phyloP scores from a whole-genome alignment of 2,888 invertebrate genomes.

The Agapetus fuscipes region DNA sequence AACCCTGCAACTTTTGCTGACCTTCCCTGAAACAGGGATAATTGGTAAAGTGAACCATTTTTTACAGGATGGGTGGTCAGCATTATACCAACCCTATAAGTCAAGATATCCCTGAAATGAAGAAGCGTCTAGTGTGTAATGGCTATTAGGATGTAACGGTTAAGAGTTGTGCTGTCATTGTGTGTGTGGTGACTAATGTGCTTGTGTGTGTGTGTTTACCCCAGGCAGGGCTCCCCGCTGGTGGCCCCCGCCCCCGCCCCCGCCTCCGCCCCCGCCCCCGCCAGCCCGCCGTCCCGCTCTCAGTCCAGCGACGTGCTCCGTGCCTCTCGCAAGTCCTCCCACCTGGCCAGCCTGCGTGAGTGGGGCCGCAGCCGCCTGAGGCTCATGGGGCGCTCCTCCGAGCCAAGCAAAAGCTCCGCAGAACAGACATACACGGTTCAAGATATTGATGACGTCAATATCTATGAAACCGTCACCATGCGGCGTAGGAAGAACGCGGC shows the following conservation, averaged over 20 bases:
- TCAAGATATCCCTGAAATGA: too few species aligned
- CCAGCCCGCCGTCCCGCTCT: slow-evolving; percentile 49
- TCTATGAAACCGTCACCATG: slow-evolving; percentile 58
- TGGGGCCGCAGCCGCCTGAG: slow-evolving; percentile 75
- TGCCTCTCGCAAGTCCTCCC: slow-evolving; percentile 42
- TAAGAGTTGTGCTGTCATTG: too few species aligned
- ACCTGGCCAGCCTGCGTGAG: slow-evolving; percentile 73
- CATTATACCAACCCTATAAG: too few species aligned
- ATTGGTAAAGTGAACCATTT: too few species aligned
- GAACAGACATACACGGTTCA: slow-evolving; percentile 32
- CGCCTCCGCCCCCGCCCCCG: slow-evolving; percentile 41
- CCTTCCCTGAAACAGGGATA: too few species aligned
- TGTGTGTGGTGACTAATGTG: too few species aligned
- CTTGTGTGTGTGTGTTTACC: slow-evolving; percentile 26
- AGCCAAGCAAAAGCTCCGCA: slow-evolving; percentile 39
- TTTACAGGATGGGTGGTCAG: too few species aligned
- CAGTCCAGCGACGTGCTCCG: slow-evolving; percentile 69
- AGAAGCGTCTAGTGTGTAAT: too few species aligned
- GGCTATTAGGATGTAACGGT: too few species aligned
- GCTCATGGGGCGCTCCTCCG: slow-evolving; percentile 57
- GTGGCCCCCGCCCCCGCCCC: slow-evolving; percentile 44
- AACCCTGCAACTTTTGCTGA: too few species aligned
- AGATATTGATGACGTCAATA: slow-evolving; percentile 50
- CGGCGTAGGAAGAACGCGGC: slow-evolving; percentile 49
- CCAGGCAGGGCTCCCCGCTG: too few species aligned